Conservation (phyloP, 2,113 vertebrate genomes). For the Hystrix cristata region DNA sequence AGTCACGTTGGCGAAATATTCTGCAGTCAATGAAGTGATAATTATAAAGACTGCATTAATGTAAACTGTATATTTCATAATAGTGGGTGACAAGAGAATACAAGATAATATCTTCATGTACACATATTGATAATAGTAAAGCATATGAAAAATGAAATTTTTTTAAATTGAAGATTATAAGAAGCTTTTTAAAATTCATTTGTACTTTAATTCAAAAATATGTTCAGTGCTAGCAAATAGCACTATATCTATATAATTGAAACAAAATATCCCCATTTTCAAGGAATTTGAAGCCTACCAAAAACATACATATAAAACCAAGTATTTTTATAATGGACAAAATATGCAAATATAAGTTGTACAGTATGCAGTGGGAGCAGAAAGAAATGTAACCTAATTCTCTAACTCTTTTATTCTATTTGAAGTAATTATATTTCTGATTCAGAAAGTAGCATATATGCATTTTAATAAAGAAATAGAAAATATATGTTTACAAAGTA, state of each 20-base stretch:
- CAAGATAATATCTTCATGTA: background rate
- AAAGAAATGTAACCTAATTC: background rate
- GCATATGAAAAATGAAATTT: background rate
- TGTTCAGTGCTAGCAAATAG: background rate
- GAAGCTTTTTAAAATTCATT: background rate
- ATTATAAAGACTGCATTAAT: conserved; percentile 23
- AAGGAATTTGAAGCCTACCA: background rate
- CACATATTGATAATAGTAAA: background rate
- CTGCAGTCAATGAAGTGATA: background rate
- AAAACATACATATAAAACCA: background rate
- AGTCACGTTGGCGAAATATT: background rate
- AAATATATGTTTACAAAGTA: background rate
- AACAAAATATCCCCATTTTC: background rate
- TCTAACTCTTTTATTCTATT: background rate
- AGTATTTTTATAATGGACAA: background rate
- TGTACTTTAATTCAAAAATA: background rate
- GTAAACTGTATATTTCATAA: background rate
- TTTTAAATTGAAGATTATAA: background rate
- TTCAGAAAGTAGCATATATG: background rate
- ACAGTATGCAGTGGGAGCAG: background rate
- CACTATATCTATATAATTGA: background rate
- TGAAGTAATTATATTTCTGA: background rate
- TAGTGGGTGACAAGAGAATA: background rate
- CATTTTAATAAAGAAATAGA: background rate
- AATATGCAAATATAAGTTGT: background rate